phyloP scores from a whole-genome alignment of 2,797 vertebrate genomes.

The Anabas testudineus region DNA sequence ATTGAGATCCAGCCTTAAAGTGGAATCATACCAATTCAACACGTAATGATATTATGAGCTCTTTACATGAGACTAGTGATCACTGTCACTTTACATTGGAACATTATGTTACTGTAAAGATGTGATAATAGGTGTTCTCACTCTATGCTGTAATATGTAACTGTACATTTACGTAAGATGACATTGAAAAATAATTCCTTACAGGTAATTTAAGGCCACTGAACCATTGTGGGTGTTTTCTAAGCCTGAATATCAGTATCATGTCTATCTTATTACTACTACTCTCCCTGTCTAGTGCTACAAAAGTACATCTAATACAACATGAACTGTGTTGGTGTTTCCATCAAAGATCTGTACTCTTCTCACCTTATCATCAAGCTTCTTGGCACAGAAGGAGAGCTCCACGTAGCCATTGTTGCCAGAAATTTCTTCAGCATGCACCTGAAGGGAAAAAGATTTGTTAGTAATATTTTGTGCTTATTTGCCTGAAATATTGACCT shows the following conservation, averaged over 20 bases:
- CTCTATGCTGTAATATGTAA: neutral
- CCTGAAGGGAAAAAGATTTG: slow-evolving; percentile 76
- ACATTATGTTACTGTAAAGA: neutral
- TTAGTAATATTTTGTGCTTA: slow-evolving; percentile 21
- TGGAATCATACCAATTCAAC: slow-evolving; percentile 9
- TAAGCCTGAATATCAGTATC: slow-evolving; percentile 41
- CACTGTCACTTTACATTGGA: neutral
- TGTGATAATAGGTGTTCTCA: neutral
- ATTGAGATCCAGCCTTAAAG: slow-evolving; percentile 53
- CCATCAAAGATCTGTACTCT: slow-evolving; percentile 9
- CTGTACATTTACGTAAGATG: neutral
- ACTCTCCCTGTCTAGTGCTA: slow-evolving; percentile 2
- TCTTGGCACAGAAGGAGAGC: slow-evolving; percentile 92
- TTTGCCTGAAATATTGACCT: neutral
- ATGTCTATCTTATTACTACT: slow-evolving; percentile 23
- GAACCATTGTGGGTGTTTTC: slow-evolving; percentile 32
- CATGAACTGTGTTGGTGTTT: slow-evolving; percentile 25
- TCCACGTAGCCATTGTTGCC: slow-evolving; percentile 96
- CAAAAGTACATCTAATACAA: slow-evolving; percentile 34
- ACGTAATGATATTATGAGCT: neutral
- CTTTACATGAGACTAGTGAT: neutral
- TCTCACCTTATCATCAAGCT: slow-evolving; percentile 95
- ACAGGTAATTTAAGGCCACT: slow-evolving; percentile 34
- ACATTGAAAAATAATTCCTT: slow-evolving; percentile 17
- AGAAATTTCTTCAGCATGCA: slow-evolving; percentile 95